phyloP scores from a whole-genome alignment of 2,888 invertebrate species.

The Eucriotettix oculatus region DNA sequence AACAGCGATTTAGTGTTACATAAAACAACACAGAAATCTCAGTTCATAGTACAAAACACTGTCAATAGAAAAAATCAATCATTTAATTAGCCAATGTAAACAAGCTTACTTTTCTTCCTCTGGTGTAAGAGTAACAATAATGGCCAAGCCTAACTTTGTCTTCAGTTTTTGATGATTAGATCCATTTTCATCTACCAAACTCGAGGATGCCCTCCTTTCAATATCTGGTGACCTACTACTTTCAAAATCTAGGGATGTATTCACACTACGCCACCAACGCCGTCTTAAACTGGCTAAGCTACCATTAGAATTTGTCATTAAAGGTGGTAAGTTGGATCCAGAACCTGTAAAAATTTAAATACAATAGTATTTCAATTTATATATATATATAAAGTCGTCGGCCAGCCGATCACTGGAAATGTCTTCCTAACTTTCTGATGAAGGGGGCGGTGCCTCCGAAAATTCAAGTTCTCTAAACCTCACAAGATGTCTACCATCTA shows the following conservation, averaged over 20 bases:
- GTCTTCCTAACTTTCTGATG: no score
- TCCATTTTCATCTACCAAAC: conserved; percentile 8
- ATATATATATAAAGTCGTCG: no score
- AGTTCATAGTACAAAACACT: no score
- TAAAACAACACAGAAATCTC: no score
- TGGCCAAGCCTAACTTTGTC: conserved; percentile 47
- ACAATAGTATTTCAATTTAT: no score
- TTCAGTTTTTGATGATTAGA: conserved; percentile 19
- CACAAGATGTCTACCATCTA: no score
- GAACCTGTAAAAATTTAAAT: neutral
- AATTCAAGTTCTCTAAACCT: no score
- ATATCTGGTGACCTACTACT: conserved; percentile 17
- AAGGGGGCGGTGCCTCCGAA: no score
- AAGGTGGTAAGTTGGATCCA: neutral
- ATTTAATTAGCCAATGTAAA: no score
- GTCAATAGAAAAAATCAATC: no score
- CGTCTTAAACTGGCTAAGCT: conserved; percentile 37
- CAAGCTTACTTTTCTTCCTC: conserved; percentile 26
- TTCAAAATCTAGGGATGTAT: conserved; percentile 34
- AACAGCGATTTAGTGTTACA: no score
- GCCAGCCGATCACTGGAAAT: no score
- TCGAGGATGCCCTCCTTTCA: neutral
- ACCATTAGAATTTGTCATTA: conserved; percentile 15
- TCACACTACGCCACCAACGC: conserved; percentile 34
- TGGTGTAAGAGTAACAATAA: conserved; percentile 20